Base-by-base conservation (phyloP, 1,140 invertebrate genomes). In the Drosophila pseudoananassae region DNA sequence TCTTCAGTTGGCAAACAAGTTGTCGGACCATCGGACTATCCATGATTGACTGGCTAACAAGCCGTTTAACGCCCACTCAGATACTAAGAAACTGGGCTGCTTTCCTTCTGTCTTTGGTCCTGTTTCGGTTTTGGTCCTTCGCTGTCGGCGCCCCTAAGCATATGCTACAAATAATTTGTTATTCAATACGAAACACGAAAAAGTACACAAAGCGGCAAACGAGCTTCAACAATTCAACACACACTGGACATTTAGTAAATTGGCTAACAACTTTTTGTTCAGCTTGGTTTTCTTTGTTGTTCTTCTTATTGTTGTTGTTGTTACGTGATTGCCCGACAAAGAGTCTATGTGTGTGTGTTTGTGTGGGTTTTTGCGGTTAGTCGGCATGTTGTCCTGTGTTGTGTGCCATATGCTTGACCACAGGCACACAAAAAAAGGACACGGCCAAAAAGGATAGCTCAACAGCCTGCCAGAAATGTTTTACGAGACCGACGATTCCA, bases 151-250 rank as follows among this genome's bases (percentile, higher is more conserved):
- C 57, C 60, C 59, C 72, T 51, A 49, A 79, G 65, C 81, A 85
- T 80, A 85, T 85, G 81, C 76, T 65, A 80, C 81, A 85, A 79
- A 80, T 85, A 77, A 85, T 85, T 85, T 85, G 81, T 85, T 85
- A 85, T 85, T 85, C 81, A 85, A 85, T 85, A 71, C 81, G 76
- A 79, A 70, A 85, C 80, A 84, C 80, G 59, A 76, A 76, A 85
- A 85, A 80, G 81, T 73, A 84, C 76, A 84, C 81, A 84, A 78
- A 84, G 68, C 76, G 80, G 81, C 73, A 85, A 85, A 85, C 80
- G 73, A 85, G 81, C 76, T 71, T 40, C 55, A 59, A 76, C 53
- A 76, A 58, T 58, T 58, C 60, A 58, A 66, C 63, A 64, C 57
- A 78, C 52, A 76, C 68, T 77, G 81, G 73, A 77, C 81, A 84